Evolutionary conservation across 1,140 invertebrate genomes (phyloP), one percentile per base, ranked within the genome.

Genomic region (Calephelis nemesis): DNA sequence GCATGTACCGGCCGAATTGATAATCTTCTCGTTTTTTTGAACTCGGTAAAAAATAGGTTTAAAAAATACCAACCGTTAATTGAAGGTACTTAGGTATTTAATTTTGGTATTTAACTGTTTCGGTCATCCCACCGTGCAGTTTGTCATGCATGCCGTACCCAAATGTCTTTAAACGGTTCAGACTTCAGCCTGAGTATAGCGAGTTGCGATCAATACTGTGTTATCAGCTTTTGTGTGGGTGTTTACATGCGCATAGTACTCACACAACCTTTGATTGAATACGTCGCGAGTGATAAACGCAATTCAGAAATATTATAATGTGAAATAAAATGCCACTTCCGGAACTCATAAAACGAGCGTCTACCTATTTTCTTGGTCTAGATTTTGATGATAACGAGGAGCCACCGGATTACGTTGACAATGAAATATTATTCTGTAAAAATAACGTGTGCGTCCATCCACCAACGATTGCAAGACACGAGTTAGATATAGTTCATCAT

Each of bases 371-470:
- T 73, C 91, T 96, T 15, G 95, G 96, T n/a, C 92, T 94, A 2
- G 93, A 93, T 74, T 92, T 93, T 69, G 93, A 94, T n/a, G 93
- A 93, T 70, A 93, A 93, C 78, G 91, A 92, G 78, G 93, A 93
- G 77, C 90, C 92, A 49, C 92, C 91, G 47, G 90, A 93, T 71
- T 96, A 96, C 78, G 95, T 96, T 79, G 95, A 97, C 88, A 96
- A 96, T 73, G 96, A 97, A 93, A 94, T 96, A 67, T 92, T 97
- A 7, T 97, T 97, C 82, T 97, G 96, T 85, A 96, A 97, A 85
- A 99, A 99, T 84, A 99, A 99, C 91, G 97, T 99, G 9, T 99
- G 98, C 90, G 97, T 99, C 30, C 98, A 99, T 93, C 97, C 98
- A 3, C 96, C 97, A 54, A 95, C 95, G 0, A 93, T 96, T 13